Percentiles rank a stretch among this genome's conserved stretches.
Conservation (phyloP, 2,797 vertebrate genomes). For the Silurus aristotelis region DNA sequence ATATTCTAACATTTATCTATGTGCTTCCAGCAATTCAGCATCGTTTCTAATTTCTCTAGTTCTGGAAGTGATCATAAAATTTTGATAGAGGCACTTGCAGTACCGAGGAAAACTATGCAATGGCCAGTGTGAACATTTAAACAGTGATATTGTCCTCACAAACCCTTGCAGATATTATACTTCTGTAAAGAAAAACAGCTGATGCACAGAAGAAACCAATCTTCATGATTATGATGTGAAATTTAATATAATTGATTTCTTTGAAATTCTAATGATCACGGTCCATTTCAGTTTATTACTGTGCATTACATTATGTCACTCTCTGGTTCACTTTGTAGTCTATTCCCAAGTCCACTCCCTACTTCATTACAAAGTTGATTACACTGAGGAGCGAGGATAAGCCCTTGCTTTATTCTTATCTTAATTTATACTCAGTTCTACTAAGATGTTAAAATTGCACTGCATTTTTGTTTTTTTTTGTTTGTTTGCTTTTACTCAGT, state of each 20-base stretch:
- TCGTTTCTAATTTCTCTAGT: not conserved
- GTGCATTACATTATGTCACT: not conserved
- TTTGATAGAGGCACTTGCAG: not conserved
- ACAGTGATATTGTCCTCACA: not conserved
- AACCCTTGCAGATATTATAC: not conserved
- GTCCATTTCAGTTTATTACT: not conserved
- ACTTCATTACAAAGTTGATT: constrained; percentile 4
- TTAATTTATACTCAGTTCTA: not conserved
- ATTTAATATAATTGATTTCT: not conserved
- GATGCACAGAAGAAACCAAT: not conserved
- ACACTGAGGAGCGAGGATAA: too few relatives aligned
- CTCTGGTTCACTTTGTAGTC: not conserved
- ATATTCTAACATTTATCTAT: not conserved
- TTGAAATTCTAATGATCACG: not conserved
- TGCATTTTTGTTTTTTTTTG: not conserved
- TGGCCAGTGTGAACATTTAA: not conserved
- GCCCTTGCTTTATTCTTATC: not conserved
- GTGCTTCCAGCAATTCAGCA: not conserved
- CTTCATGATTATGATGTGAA: not conserved
- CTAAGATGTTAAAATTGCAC: not conserved
- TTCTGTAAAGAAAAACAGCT: not conserved
- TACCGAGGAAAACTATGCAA: not conserved
- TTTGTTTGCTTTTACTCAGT: not conserved
- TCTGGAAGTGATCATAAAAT: too few relatives aligned
- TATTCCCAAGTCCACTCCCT: not conserved